Evolutionary conservation across 2,888 invertebrate genomes (phyloP).

Genomic region (Deilephila elpenor): DNA sequence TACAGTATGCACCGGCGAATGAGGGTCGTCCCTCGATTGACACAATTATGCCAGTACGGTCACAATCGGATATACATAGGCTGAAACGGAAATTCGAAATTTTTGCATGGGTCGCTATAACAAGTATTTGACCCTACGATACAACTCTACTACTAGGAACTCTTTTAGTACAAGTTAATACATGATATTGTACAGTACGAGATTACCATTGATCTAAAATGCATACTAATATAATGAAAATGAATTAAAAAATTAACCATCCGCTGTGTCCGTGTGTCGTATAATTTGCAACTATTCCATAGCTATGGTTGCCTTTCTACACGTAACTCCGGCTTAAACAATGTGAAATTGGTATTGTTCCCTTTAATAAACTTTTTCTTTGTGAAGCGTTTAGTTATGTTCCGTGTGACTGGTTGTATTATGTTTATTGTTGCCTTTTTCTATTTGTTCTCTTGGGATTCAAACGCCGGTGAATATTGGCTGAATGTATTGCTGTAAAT

Average conservation of each 20-base stretch:
- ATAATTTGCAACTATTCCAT: slow-evolving; percentile 28
- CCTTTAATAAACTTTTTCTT: slow-evolving; percentile 52
- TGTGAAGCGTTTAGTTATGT: slow-evolving; percentile 42
- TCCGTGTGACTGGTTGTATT: slow-evolving; percentile 21
- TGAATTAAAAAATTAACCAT: not conserved
- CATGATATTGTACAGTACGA: no score
- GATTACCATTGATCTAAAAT: no score
- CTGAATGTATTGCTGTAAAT: not conserved
- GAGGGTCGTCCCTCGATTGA: no score
- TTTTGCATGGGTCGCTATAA: no score
- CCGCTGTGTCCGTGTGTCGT: not conserved
- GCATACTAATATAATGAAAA: no score
- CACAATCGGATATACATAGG: no score
- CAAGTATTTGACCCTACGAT: no score
- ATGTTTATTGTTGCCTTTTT: slow-evolving; percentile 14
- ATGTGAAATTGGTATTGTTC: slow-evolving; percentile 51
- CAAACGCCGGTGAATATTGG: not conserved
- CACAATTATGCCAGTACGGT: no score
- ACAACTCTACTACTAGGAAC: no score
- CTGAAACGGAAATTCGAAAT: no score
- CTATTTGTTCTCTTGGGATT: not conserved
- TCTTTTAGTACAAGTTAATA: no score
- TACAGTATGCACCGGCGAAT: no score
- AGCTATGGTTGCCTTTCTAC: slow-evolving; percentile 35
- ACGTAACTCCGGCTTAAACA: slow-evolving; percentile 45